Percentiles rank a stretch among this genome's conserved stretches.
Evolutionary conservation across 1,140 invertebrate species (phyloP).

Genomic region (Drosophila miranda): DNA sequence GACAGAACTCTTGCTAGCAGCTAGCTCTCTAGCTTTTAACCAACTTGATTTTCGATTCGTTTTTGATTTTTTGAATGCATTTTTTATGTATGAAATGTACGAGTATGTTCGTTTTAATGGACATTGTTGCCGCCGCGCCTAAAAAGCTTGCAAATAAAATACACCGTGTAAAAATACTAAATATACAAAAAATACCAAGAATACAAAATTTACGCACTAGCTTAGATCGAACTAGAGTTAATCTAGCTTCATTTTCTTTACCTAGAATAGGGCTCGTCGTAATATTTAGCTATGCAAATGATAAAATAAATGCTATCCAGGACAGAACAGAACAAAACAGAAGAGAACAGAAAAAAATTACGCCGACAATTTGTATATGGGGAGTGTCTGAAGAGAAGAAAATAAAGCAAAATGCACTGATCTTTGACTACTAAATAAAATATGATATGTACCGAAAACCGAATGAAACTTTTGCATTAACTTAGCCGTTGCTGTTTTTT

Average conservation of each 20-base stretch:
- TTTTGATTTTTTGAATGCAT: conserved; percentile 25
- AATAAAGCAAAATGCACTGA: conserved; percentile 53
- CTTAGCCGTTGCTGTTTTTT: conserved; percentile 59
- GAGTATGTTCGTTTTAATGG: conserved; percentile 48
- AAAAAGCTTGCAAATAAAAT: conserved; percentile 57
- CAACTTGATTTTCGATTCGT: conserved; percentile 32
- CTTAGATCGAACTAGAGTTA: conserved; percentile 57
- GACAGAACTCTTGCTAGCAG: conserved; percentile 61
- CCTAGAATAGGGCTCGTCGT: conserved; percentile 51
- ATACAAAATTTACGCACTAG: conserved; percentile 31
- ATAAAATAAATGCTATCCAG: conserved; percentile 31
- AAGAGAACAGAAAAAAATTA: neutral
- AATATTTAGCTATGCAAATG: conserved; percentile 56
- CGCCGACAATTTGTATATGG: conserved; percentile 49
- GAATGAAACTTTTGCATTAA: conserved; percentile 42
- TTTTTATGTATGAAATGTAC: conserved; percentile 11
- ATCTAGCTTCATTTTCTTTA: conserved; percentile 60
- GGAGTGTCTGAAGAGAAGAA: conserved; percentile 37
- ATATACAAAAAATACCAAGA: conserved; percentile 10
- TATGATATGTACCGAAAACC: conserved; percentile 1
- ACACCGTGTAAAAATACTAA: conserved; percentile 58
- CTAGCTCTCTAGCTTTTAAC: conserved; percentile 49
- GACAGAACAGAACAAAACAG: neutral
- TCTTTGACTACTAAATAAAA: conserved; percentile 47
- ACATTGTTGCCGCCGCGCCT: conserved; percentile 81